Evolutionary conservation across 2,797 vertebrate species (phyloP), one percentile per base, ranked within the genome.

Genomic region (Lepus oiostolus): DNA sequence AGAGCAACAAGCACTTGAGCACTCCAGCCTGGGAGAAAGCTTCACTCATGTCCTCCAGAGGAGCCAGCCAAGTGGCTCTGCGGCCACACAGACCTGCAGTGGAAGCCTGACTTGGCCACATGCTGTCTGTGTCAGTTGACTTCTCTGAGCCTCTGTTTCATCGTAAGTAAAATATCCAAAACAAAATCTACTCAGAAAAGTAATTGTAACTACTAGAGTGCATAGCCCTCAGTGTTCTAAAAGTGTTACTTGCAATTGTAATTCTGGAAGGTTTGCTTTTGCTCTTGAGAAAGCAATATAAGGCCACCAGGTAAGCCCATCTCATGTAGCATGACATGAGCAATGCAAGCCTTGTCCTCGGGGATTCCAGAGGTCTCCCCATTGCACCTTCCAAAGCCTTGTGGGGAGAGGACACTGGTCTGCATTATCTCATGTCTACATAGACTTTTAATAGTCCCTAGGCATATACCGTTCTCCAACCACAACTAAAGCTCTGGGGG

Each of bases 1-100:
- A 89, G 35, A 92, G 76, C 35, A 74, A 50, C 19, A 77, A 93
- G 71, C 65, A 32, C 80, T 85, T 75, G 47, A 91, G 38, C 54
- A 70, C 22, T 54, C 70, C 26, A 80, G 62, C 54, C 58, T 77
- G 54, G 84, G 30, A 70, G 32, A 19, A 75, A 63, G 5, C 14
- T 22, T 24, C 2, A 1, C n/a, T 81, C 12, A 30, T 54, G n/a
- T 35, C 22, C 32, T 85, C 50, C 12, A 50, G 11, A 77, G 58
- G 12, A 86, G 26, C 22, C 7, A 38, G 50, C 3, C 65, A 38
- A 30, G 67, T 9, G 21, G 30, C 21, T 13, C 7, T 1, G 1
- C 1, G 35, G 35, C 28, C 88, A 50, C 14, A 11, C 5, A 65
- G 32, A 68, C 13, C 42, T 58, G 75, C 12, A 42, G 3, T 70